Conservation (phyloP, 2,113 vertebrate genomes). For the Nipponia nippon region DNA sequence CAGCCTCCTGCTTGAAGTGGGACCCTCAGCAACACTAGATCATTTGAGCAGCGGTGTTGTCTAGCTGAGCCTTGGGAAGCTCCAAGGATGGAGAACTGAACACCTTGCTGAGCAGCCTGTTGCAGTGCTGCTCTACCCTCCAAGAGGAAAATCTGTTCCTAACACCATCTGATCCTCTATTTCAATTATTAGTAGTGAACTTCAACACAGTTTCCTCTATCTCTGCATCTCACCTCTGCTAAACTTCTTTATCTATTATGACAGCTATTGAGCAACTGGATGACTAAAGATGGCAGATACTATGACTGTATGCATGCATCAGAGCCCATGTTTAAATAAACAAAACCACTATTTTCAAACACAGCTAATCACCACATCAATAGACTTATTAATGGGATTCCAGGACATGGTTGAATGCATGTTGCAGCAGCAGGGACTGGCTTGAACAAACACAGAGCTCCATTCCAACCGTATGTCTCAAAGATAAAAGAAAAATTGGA, state of each 20-base stretch:
- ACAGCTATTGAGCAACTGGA: constrained; percentile 51
- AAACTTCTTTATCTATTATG: background rate
- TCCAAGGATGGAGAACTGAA: background rate
- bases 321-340: constrained; percentile 36
- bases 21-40: background rate
- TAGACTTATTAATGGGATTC: constrained; percentile 45
- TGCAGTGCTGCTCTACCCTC: background rate
- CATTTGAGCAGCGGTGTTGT: background rate
- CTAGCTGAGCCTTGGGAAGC: background rate
- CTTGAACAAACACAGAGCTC: constrained; percentile 38
- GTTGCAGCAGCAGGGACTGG: constrained; percentile 53
- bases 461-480: constrained; percentile 37
- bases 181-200: background rate
- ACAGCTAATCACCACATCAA: constrained; percentile 55
- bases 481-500: constrained; percentile 43
- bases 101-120: background rate
- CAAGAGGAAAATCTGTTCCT: background rate
- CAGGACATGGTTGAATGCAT: constrained; percentile 23
- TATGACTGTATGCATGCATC: background rate
- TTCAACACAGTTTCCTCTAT: constrained; percentile 7
- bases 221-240: background rate
- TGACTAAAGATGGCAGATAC: constrained; percentile 54
- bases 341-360: constrained; percentile 52
- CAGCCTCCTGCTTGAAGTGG: background rate
- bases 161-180: background rate